Evolutionary conservation across 2,888 invertebrate genomes (phyloP).

Genomic region (Miltochrista miniata): DNA sequence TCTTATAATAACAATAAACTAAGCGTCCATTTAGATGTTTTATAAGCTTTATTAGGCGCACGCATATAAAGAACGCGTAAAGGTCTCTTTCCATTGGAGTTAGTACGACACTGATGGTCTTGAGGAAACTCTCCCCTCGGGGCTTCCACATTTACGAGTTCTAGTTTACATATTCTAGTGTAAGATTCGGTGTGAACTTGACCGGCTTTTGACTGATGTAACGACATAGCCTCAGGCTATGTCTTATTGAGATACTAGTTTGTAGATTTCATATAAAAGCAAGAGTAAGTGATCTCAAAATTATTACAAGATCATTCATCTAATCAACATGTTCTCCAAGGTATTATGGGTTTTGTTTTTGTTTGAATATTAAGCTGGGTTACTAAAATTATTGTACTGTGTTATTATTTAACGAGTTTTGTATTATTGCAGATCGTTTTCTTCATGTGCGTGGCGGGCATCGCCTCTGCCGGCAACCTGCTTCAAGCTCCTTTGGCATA

Average conservation of each 20-base stretch:
- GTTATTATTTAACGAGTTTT: background rate
- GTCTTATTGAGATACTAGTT: slow-evolving; percentile 54
- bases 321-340: slow-evolving; percentile 74
- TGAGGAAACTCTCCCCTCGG: too few species aligned
- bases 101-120: too few species aligned
- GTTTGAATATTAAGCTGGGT: background rate
- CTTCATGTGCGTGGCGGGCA: slow-evolving; percentile 83
- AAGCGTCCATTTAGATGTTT: too few species aligned
- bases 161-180: background rate
- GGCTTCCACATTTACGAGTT: slow-evolving; percentile 2
- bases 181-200: slow-evolving; percentile 10
- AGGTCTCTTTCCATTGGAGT: too few species aligned
- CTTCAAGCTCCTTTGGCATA: slow-evolving; percentile 69
- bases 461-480: slow-evolving; percentile 84
- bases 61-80: too few species aligned
- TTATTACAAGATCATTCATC: slow-evolving; percentile 62
- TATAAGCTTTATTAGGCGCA: too few species aligned
- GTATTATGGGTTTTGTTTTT: slow-evolving; percentile 40
- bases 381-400: too few species aligned
- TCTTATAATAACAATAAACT: too few species aligned
- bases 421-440: slow-evolving; percentile 69
- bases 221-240: slow-evolving; percentile 35
- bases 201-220: slow-evolving; percentile 19
- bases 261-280: slow-evolving; percentile 67
- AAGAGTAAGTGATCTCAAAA: slow-evolving; percentile 53